These are phyloP conservation scores for Thymelicus sylvestris DNA, from an alignment of 2,888 invertebrate genomes.

Conservation along the genomic window DNA sequence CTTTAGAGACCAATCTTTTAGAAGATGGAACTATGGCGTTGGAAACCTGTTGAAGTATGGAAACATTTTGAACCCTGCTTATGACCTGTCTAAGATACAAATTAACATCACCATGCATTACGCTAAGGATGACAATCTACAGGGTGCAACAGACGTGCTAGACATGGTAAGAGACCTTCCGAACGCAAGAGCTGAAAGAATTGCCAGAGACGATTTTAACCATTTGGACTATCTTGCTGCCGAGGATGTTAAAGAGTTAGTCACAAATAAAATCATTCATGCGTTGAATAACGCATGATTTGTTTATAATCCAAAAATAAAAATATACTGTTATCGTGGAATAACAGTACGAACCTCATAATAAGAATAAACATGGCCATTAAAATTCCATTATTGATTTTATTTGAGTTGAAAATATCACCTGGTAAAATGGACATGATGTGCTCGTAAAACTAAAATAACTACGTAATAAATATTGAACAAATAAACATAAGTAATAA, in stretches of 20 bases:
- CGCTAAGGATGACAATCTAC: conserved; percentile 43
- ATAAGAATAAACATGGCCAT: too few species aligned
- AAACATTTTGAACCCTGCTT: conserved; percentile 40
- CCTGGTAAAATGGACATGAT: too few species aligned
- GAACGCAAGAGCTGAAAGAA: conserved; percentile 41
- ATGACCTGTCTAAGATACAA: conserved; percentile 44
- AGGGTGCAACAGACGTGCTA: conserved; percentile 46
- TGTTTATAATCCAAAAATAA: background rate
- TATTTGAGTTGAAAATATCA: too few species aligned
- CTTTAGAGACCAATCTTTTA: conserved; percentile 44
- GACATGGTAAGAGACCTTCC: conserved; percentile 46
- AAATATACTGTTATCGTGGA: background rate
- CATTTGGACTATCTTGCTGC: conserved; percentile 47
- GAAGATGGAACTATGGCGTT: conserved; percentile 46
- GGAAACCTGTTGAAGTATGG: conserved; percentile 46
- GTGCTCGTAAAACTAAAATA: too few species aligned
- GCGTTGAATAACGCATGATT: conserved; percentile 37
- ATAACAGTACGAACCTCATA: too few species aligned
- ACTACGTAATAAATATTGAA: too few species aligned
- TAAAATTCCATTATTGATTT: too few species aligned
- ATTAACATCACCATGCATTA: conserved; percentile 46
- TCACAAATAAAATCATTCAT: conserved; percentile 46
- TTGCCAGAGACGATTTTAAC: conserved; percentile 43
- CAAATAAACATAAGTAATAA: too few species aligned
- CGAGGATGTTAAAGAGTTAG: conserved; percentile 41